These are phyloP conservation scores for Petrolisthes manimaculis DNA, from an alignment of 2,888 invertebrate species.

Conservation along the genomic window DNA sequence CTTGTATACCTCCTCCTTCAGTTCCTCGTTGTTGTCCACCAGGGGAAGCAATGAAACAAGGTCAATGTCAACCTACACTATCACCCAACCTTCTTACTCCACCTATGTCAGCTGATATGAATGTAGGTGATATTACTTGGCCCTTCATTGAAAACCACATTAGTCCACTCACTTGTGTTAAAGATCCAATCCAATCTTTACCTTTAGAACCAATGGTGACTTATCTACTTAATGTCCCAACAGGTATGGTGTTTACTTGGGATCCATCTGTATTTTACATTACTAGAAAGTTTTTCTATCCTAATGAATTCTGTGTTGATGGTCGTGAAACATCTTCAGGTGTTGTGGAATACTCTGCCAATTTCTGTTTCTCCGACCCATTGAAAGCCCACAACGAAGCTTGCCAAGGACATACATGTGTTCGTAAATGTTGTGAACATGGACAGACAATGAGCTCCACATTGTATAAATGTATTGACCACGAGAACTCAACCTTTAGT, in stretches of 20 bases:
- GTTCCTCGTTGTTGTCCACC: slow-evolving; percentile 44
- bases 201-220: slow-evolving; percentile 1
- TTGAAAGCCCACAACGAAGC: neutral
- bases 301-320: slow-evolving; percentile 41
- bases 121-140: neutral
- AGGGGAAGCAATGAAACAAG: slow-evolving; percentile 28
- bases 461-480: slow-evolving; percentile 3
- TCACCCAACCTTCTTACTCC: slow-evolving; percentile 30
- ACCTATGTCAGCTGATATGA: slow-evolving; percentile 18
- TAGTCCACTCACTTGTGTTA: slow-evolving; percentile 14
- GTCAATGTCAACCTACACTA: neutral
- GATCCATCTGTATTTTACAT: neutral
- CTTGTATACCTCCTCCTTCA: slow-evolving; percentile 35
- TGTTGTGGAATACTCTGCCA: slow-evolving; percentile 31
- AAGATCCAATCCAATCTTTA: slow-evolving; percentile 14
- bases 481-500: neutral
- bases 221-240: slow-evolving; percentile 8
- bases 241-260: slow-evolving; percentile 30
- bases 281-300: neutral
- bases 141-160: slow-evolving; percentile 25
- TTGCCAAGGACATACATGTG: slow-evolving; percentile 23
- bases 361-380: slow-evolving; percentile 35
- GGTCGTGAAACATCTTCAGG: slow-evolving; percentile 11
- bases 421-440: slow-evolving; percentile 41
- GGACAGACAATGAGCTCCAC: slow-evolving; percentile 29